Conservation (phyloP, 2,888 invertebrate genomes). For the Gryllus longicercus region DNA sequence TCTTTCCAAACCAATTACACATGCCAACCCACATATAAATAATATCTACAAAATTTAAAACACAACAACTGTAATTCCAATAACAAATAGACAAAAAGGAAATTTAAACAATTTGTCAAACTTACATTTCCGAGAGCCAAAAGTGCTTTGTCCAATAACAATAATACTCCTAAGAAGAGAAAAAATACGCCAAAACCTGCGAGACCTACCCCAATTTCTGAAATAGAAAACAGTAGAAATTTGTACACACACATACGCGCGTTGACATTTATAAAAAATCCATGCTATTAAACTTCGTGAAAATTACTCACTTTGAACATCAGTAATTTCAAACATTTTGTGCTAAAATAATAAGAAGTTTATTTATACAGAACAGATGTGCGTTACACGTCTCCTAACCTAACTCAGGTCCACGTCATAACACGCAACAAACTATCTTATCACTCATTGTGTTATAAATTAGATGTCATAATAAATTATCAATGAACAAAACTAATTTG, state of each 20-base stretch:
- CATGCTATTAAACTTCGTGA: not conserved
- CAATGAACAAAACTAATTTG: too few relatives aligned
- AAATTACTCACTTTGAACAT: conserved; percentile 71
- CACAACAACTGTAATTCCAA: not conserved
- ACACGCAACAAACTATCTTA: not conserved
- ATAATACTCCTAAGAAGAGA: conserved; percentile 85
- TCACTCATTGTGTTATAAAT: not conserved
- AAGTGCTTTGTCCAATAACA: conserved; percentile 94
- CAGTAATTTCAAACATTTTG: conserved; percentile 78
- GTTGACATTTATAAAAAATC: too few relatives aligned
- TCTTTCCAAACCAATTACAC: conserved; percentile 92
- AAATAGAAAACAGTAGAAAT: conserved; percentile 45
- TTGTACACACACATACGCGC: too few relatives aligned
- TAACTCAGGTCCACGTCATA: not conserved
- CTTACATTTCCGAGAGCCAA: conserved; percentile 99
- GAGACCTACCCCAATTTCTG: conserved; percentile 96
- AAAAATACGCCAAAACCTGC: conserved; percentile 95
- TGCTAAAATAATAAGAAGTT: not conserved
- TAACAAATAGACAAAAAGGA: not conserved
- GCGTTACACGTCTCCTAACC: not conserved
- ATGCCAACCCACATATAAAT: conserved; percentile 90
- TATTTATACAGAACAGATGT: too few relatives aligned
- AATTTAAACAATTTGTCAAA: conserved; percentile 40
- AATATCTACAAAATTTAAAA: conserved; percentile 66
- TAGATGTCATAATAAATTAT: not conserved